These are phyloP conservation scores for Eonycteris spelaea DNA, from an alignment of 2,113 vertebrate genomes.

Conservation along the genomic window DNA sequence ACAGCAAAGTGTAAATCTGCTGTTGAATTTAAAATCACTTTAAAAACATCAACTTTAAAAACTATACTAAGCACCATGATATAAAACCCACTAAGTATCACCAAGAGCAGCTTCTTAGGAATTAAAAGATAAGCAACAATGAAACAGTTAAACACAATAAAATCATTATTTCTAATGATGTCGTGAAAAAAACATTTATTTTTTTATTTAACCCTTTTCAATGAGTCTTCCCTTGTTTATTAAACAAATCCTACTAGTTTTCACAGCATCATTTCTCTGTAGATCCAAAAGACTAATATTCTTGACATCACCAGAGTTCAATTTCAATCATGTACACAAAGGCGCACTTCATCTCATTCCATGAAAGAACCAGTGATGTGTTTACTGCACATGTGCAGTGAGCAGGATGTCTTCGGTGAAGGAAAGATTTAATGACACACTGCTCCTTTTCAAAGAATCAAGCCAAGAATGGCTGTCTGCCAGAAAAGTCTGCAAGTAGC, in stretches of 20 bases:
- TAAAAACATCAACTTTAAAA: constrained; percentile 36
- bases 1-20: neutral
- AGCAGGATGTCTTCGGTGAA: neutral
- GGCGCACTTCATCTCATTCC: neutral
- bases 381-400: neutral
- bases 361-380: constrained; percentile 38
- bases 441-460: neutral
- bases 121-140: neutral
- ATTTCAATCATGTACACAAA: constrained; percentile 8
- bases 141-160: neutral
- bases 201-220: constrained; percentile 43
- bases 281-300: constrained; percentile 32
- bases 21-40: neutral
- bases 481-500: neutral
- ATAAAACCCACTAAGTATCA: neutral
- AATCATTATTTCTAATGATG: constrained; percentile 35
- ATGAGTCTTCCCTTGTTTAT: constrained; percentile 36
- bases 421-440: neutral
- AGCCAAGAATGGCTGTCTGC: neutral
- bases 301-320: constrained; percentile 11
- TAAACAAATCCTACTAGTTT: constrained; percentile 11
- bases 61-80: neutral
- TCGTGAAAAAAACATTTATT: constrained; percentile 15
- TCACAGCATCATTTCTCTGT: neutral
- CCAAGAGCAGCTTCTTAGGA: constrained; percentile 31